Percentiles rank a stretch among this genome's conserved stretches.
phyloP scores from a whole-genome alignment of 1,140 invertebrate species.

The Rhagoletis pomonella region DNA sequence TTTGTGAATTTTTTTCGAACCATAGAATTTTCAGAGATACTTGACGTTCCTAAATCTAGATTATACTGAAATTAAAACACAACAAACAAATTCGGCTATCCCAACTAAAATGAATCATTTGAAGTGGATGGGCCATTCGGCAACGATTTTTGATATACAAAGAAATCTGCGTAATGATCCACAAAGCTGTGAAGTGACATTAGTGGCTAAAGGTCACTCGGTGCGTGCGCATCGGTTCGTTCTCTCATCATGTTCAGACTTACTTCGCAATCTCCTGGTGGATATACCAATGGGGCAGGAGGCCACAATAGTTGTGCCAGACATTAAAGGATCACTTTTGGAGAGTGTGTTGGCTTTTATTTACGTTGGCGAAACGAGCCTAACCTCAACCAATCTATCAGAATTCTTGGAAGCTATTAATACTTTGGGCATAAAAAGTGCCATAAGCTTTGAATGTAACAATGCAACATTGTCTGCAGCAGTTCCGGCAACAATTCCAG shows the following conservation, averaged over 20 bases:
- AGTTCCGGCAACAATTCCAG: neutral
- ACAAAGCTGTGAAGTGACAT: conserved; percentile 66
- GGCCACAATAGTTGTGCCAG: conserved; percentile 68
- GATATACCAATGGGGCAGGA: conserved; percentile 68
- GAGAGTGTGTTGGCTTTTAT: conserved; percentile 70
- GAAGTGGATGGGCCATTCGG: conserved; percentile 73
- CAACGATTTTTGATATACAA: conserved; percentile 71
- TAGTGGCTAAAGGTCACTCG: conserved; percentile 67
- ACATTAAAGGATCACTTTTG: conserved; percentile 67
- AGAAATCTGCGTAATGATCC: conserved; percentile 64
- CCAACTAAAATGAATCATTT: conserved; percentile 65
- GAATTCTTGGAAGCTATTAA: conserved; percentile 72
- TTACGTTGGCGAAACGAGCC: conserved; percentile 68
- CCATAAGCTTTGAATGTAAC: conserved; percentile 71
- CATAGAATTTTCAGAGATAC: conserved; percentile 37
- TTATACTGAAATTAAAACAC: conserved; percentile 55
- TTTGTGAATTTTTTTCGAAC: conserved; percentile 47
- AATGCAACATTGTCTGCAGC: conserved; percentile 49
- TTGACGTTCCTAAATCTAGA: conserved; percentile 43
- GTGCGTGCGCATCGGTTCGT: conserved; percentile 70
- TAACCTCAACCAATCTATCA: conserved; percentile 65
- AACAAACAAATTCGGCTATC: conserved; percentile 42
- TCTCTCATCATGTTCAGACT: conserved; percentile 69
- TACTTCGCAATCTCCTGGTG: conserved; percentile 66
- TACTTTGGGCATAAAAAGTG: conserved; percentile 69